Evolutionary conservation across 2,888 invertebrate genomes (phyloP).

Genomic region (Xiphydria camelus): DNA sequence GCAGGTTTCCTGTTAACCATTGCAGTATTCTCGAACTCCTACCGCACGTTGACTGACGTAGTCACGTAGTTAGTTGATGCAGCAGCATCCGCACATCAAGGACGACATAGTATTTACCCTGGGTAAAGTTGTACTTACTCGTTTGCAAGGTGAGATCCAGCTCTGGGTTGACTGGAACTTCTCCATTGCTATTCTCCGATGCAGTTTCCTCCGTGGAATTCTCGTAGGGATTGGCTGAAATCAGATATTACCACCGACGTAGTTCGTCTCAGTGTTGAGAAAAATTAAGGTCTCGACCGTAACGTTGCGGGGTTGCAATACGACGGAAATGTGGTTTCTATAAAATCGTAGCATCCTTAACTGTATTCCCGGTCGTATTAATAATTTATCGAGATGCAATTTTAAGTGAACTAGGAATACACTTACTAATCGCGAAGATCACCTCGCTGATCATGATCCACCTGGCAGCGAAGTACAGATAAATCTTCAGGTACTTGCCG

Average conservation of each 20-base stretch:
- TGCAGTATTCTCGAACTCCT: too few relatives aligned
- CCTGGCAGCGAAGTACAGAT: constrained; percentile 68
- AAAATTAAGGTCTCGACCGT: neutral
- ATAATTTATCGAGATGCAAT: too few relatives aligned
- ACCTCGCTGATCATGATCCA: constrained; percentile 78
- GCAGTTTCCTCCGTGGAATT: constrained; percentile 62
- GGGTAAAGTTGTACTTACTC: too few relatives aligned
- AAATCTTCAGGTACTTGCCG: constrained; percentile 66
- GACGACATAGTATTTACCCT: too few relatives aligned
- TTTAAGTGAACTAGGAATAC: too few relatives aligned
- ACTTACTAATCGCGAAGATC: constrained; percentile 64
- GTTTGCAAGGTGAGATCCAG: constrained; percentile 64
- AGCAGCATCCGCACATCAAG: too few relatives aligned
- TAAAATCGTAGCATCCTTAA: too few relatives aligned
- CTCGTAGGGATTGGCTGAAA: constrained; percentile 49
- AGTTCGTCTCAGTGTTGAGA: neutral
- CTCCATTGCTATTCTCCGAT: constrained; percentile 59
- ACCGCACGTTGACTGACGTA: too few relatives aligned
- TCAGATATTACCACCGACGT: neutral
- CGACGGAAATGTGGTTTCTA: too few relatives aligned
- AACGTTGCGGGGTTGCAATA: neutral
- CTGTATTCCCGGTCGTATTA: too few relatives aligned
- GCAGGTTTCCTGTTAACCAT: too few relatives aligned
- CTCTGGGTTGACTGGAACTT: constrained; percentile 61
- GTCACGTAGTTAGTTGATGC: too few relatives aligned